These are phyloP conservation scores for Campaea margaritaria DNA, from an alignment of 2,888 invertebrate species.

Conservation along the genomic window DNA sequence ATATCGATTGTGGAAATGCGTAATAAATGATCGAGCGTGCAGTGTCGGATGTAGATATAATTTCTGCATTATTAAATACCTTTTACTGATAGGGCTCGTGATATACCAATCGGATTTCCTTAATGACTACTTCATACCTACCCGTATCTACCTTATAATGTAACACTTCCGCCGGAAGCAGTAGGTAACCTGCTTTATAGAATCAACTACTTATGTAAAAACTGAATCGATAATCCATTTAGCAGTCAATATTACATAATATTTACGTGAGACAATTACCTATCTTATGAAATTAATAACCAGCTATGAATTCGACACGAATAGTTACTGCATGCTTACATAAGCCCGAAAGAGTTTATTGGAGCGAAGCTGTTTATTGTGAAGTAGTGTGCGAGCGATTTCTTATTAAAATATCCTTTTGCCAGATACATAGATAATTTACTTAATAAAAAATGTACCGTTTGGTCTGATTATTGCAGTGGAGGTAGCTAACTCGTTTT, in stretches of 20 bases:
- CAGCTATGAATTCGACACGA: slow-evolving; percentile 56
- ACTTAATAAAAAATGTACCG: not conserved
- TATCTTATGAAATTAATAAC: slow-evolving; percentile 60
- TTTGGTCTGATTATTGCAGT: not conserved
- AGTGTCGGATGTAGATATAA: no score
- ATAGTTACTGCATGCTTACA: slow-evolving; percentile 62
- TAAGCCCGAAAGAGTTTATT: slow-evolving; percentile 53
- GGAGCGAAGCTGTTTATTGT: slow-evolving; percentile 51
- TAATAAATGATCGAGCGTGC: no score
- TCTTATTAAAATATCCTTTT: slow-evolving; percentile 29
- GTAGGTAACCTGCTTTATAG: slow-evolving; percentile 2
- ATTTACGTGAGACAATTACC: slow-evolving; percentile 14
- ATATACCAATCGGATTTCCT: no score
- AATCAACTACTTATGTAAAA: slow-evolving; percentile 7
- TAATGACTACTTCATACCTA: not conserved
- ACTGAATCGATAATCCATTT: slow-evolving; percentile 8
- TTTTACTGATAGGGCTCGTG: no score
- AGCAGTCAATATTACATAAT: slow-evolving; percentile 19
- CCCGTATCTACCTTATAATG: not conserved
- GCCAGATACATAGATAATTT: slow-evolving; percentile 12
- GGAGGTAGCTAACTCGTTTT: slow-evolving; percentile 1
- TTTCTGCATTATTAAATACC: no score
- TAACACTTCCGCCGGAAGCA: slow-evolving; percentile 23
- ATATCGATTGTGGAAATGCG: no score
- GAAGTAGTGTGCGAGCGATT: slow-evolving; percentile 41